A percentile compares a stretch with the other conserved stretches of the same genome.
phyloP scores from a whole-genome alignment of 2,113 vertebrate genomes.

The Campylomormyrus numenius region DNA sequence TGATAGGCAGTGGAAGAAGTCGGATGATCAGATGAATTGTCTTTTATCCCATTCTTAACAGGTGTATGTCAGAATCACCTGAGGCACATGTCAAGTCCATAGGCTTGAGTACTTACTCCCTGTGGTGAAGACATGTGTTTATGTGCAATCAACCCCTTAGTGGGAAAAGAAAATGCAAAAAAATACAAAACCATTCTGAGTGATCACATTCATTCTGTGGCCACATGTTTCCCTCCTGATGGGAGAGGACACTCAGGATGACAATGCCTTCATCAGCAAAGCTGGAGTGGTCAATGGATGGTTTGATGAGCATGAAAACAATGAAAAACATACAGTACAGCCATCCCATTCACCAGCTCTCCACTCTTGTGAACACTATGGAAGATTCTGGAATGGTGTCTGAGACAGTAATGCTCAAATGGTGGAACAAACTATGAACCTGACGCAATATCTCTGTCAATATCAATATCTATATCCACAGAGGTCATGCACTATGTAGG shows the following conservation, averaged over 20 bases:
- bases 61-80: background rate
- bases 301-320: background rate
- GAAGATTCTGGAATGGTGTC: background rate
- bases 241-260: background rate
- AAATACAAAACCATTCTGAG: background rate
- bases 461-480: constrained; percentile 30
- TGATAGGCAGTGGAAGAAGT: background rate
- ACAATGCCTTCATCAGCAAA: background rate
- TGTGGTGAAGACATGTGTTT: background rate
- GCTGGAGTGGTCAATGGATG: background rate
- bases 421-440: background rate
- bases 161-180: background rate
- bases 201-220: background rate
- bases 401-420: background rate
- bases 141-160: background rate
- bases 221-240: background rate
- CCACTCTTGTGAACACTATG: background rate
- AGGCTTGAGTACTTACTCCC: background rate
- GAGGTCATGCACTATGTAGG: constrained; percentile 37
- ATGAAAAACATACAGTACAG: background rate
- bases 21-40: background rate
- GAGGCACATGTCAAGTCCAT: background rate
- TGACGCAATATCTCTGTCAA: background rate
- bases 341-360: background rate
- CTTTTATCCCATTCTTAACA: background rate